phyloP scores from a whole-genome alignment of 2,888 invertebrate species.

The Dryocosmus kuriphilus region DNA sequence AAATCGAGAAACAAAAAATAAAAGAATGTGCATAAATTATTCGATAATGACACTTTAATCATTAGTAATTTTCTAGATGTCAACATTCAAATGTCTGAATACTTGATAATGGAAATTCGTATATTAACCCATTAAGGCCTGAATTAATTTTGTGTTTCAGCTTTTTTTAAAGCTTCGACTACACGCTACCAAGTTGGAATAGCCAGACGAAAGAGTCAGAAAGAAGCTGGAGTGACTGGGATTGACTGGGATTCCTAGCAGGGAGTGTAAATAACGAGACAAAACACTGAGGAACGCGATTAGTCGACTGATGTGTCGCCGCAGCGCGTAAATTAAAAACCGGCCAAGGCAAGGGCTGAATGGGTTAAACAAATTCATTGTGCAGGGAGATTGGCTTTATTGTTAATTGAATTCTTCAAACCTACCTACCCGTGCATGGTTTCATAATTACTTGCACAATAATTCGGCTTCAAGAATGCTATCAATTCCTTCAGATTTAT shows the following conservation, averaged over 20 bases:
- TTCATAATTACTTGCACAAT: slow-evolving; percentile 12
- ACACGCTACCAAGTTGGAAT: no score
- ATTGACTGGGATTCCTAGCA: no score
- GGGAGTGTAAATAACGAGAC: no score
- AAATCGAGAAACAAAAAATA: background rate
- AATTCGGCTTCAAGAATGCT: background rate
- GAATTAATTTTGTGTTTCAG: no score
- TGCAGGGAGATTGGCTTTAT: background rate
- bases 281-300: no score
- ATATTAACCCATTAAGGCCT: no score
- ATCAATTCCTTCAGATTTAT: background rate
- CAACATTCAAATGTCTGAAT: background rate
- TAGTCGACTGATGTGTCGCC: no score
- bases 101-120: background rate
- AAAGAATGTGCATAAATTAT: background rate
- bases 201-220: no score
- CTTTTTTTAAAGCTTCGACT: no score
- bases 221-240: no score
- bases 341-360: no score
- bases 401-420: background rate
- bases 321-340: no score
- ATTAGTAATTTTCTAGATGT: background rate
- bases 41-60: background rate
- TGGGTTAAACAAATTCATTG: background rate
- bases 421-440: background rate